Conservation (phyloP, 2,888 invertebrate species). For the Cistogaster globosa region DNA sequence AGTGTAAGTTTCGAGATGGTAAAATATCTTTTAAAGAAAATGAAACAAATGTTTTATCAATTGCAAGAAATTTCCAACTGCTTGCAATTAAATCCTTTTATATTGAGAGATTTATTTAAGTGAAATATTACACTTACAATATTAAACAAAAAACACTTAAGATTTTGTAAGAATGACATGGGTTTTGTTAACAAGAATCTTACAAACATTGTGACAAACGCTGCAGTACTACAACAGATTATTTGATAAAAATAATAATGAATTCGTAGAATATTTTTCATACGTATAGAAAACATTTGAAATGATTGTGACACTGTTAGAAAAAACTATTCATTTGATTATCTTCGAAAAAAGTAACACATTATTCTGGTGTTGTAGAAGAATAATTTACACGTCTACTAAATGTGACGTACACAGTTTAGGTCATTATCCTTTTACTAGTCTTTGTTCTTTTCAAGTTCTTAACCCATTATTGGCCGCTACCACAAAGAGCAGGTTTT, state of each 20-base stretch:
- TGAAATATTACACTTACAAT: not conserved
- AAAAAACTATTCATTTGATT: no score
- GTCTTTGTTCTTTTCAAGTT: conserved; percentile 35
- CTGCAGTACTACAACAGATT: not conserved
- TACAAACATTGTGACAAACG: conserved; percentile 1
- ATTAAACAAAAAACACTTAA: conserved; percentile 5
- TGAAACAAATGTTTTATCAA: conserved; percentile 46
- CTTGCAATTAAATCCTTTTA: conserved; percentile 59
- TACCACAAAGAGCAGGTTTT: no score
- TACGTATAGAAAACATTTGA: not conserved
- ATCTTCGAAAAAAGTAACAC: no score
- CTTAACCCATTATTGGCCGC: no score
- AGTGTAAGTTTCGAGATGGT: conserved; percentile 14
- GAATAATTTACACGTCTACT: no score
- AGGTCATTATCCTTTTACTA: conserved; percentile 52
- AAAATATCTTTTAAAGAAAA: conserved; percentile 18
- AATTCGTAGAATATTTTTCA: not conserved
- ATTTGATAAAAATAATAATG: not conserved
- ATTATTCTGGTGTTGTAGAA: no score
- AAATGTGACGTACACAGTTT: conserved; percentile 1
- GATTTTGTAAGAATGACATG: not conserved
- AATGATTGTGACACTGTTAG: no score
- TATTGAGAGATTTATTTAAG: conserved; percentile 47
- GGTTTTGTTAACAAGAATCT: conserved; percentile 48
- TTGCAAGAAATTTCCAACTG: conserved; percentile 19